Percentiles rank a stretch among this genome's conserved stretches.
These are phyloP conservation scores for Drosophila bifasciata DNA, from an alignment of 1,140 invertebrate species.

Conservation along the genomic window DNA sequence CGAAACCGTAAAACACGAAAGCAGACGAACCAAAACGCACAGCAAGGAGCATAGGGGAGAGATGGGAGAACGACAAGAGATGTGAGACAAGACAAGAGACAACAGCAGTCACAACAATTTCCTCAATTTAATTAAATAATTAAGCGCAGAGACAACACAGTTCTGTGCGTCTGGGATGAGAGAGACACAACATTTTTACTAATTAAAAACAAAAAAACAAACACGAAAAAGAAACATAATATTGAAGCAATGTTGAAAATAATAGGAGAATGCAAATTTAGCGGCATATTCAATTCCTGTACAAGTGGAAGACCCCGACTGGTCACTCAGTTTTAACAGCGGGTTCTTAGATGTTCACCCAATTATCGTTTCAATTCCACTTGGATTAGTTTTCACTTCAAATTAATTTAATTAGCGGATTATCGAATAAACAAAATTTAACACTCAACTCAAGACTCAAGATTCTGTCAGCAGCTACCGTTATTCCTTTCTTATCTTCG, in stretches of 20 bases:
- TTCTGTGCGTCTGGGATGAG: constrained; percentile 17
- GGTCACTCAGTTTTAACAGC: no score
- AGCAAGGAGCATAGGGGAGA: constrained; percentile 16
- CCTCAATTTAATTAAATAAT: constrained; percentile 79
- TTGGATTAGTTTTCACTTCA: no score
- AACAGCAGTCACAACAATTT: constrained; percentile 57
- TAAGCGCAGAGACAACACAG: constrained; percentile 40
- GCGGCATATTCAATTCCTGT: not conserved
- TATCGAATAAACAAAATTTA: no score
- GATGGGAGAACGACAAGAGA: not conserved
- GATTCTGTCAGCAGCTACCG: no score
- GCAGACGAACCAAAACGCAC: constrained; percentile 33
- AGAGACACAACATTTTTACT: constrained; percentile 46
- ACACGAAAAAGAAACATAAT: constrained; percentile 28
- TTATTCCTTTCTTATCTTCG: no score
- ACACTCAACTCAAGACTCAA: no score
- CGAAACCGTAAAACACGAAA: constrained; percentile 56
- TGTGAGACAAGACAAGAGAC: constrained; percentile 10
- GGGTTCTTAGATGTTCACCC: no score
- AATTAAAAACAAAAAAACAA: constrained; percentile 56
- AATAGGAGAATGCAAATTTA: constrained; percentile 48
- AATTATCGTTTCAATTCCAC: no score
- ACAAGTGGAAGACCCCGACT: no score
- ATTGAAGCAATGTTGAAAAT: constrained; percentile 5
- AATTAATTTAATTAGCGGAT: no score